Conservation (phyloP, 2,888 invertebrate genomes). For the Tridacna crocea region DNA sequence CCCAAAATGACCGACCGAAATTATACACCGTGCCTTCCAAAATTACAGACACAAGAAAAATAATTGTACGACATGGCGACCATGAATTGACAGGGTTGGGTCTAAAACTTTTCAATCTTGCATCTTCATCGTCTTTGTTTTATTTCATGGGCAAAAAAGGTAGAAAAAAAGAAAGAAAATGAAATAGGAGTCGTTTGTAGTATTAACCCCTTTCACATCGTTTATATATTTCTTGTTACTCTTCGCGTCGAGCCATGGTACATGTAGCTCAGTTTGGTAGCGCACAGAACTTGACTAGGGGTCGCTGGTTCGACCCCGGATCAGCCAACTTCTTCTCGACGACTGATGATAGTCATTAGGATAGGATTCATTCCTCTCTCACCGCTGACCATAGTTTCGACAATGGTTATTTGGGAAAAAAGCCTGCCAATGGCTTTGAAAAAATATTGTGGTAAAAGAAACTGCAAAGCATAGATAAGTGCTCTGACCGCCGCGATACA, state of each 20-base stretch:
- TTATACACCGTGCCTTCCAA: neutral
- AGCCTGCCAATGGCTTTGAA: too few relatives aligned
- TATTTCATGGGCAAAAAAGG: neutral
- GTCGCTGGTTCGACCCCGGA: too few relatives aligned
- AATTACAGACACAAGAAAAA: neutral
- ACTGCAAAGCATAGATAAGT: neutral
- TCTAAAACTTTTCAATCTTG: neutral
- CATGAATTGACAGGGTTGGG: neutral
- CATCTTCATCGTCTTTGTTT: neutral
- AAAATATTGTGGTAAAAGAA: too few relatives aligned
- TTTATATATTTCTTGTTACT: neutral
- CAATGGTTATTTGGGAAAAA: too few relatives aligned
- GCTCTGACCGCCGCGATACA: too few relatives aligned
- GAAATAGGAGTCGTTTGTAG: neutral
- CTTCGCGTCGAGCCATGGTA: neutral
- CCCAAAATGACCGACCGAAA: conserved; percentile 20
- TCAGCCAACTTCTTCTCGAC: too few relatives aligned
- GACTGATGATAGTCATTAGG: too few relatives aligned
- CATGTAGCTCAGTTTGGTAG: too few relatives aligned
- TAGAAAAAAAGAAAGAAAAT: neutral
- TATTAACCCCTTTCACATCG: neutral
- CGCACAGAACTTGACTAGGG: too few relatives aligned
- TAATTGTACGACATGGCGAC: neutral
- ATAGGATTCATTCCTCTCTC: too few relatives aligned
- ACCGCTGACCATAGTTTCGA: too few relatives aligned